These are phyloP conservation scores for Prosopocoilus inquinatus DNA, from an alignment of 2,888 invertebrate genomes.

Conservation along the genomic window DNA sequence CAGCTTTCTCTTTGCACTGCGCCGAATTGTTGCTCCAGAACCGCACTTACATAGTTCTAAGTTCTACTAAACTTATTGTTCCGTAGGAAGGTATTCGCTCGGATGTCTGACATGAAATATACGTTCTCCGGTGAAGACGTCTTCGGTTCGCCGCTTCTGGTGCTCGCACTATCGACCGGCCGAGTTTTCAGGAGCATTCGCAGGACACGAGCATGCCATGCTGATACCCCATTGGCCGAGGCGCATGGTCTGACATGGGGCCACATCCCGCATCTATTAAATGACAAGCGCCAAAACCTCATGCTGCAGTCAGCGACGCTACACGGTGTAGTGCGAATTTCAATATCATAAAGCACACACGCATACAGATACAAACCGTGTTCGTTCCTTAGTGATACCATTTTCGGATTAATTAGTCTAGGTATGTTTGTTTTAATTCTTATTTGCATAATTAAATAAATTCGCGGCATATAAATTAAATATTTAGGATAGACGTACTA, in stretches of 20 bases:
- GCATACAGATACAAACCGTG: not conserved
- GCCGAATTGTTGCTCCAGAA: too few relatives aligned
- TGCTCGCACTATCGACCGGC: conserved; percentile 5
- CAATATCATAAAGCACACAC: not conserved
- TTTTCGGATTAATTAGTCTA: not conserved
- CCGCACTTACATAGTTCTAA: too few relatives aligned
- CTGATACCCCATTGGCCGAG: conserved; percentile 60
- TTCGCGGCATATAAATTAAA: too few relatives aligned
- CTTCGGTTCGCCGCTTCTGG: not conserved
- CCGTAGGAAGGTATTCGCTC: too few relatives aligned
- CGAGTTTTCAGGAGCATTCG: conserved; percentile 31
- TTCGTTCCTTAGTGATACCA: not conserved
- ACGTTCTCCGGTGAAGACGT: not conserved
- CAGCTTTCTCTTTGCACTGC: too few relatives aligned
- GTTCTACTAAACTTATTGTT: too few relatives aligned
- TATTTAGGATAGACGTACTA: too few relatives aligned
- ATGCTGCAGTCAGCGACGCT: conserved; percentile 14
- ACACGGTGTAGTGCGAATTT: not conserved
- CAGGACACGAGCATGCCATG: conserved; percentile 44
- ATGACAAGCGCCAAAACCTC: conserved; percentile 39
- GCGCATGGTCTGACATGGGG: conserved; percentile 76
- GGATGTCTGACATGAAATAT: too few relatives aligned
- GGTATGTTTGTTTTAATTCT: not conserved
- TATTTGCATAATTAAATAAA: not conserved
- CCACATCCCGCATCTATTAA: conserved; percentile 58